These are phyloP conservation scores for Agriotes lineatus DNA, from an alignment of 2,888 invertebrate species.

Conservation along the genomic window DNA sequence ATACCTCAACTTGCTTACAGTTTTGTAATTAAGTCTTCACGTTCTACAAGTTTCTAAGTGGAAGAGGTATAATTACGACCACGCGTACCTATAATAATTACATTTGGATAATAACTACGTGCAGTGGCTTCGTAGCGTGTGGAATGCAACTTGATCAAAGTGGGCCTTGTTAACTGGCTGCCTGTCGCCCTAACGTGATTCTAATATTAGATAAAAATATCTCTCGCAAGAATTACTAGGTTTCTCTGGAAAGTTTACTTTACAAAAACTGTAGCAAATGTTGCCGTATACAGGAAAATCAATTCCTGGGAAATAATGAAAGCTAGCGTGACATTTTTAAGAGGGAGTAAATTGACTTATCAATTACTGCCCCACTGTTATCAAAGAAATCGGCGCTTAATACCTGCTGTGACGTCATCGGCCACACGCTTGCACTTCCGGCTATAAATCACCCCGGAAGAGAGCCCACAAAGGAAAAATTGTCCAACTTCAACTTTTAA, in stretches of 20 bases:
- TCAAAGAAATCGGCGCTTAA: conserved; percentile 47
- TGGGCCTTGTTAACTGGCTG: conserved; percentile 36
- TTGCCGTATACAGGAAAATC: not conserved
- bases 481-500: too few species aligned
- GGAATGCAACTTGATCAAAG: conserved; percentile 42
- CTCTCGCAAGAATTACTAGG: not conserved
- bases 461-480: not conserved
- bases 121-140: conserved; percentile 36
- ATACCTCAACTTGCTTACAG: not conserved
- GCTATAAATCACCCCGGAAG: conserved; percentile 42
- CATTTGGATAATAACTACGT: conserved; percentile 41
- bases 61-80: conserved; percentile 43
- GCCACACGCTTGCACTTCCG: conserved; percentile 43
- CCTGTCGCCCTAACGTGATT: conserved; percentile 38
- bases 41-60: conserved; percentile 43
- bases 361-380: conserved; percentile 49
- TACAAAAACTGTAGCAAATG: not conserved
- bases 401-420: conserved; percentile 46
- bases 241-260: not conserved
- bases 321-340: conserved; percentile 47
- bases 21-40: conserved; percentile 46
- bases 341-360: conserved; percentile 50
- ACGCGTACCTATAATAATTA: conserved; percentile 45
- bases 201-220: conserved; percentile 28
- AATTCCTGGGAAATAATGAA: conserved; percentile 9